Percentiles rank a stretch among this genome's conserved stretches.
Conservation (phyloP, 2,888 invertebrate genomes). For the Pilophorus perplexus region DNA sequence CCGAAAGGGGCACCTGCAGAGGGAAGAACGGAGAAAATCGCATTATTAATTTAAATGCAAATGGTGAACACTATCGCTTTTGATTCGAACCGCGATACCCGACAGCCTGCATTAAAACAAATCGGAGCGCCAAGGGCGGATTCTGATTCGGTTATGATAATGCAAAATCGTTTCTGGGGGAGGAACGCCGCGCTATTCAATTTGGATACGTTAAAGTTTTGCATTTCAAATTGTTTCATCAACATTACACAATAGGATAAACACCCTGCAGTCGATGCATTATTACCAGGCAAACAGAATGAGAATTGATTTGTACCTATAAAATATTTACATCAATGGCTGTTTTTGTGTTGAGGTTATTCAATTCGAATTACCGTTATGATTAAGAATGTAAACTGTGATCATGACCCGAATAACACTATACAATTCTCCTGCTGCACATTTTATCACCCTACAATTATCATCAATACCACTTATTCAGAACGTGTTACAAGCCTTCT, state of each 20-base stretch:
- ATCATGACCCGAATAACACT: too few species aligned
- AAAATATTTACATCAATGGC: too few species aligned
- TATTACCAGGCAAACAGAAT: too few species aligned
- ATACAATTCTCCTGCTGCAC: too few species aligned
- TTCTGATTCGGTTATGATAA: conserved; percentile 31
- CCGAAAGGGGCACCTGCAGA: neutral
- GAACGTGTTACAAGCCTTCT: too few species aligned
- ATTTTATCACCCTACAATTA: too few species aligned
- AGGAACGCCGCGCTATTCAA: conserved; percentile 5
- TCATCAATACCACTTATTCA: too few species aligned
- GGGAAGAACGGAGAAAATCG: neutral
- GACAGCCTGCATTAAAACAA: conserved; percentile 19
- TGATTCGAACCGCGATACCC: conserved; percentile 9
- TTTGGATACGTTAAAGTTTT: conserved; percentile 21
- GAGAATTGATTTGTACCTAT: too few species aligned
- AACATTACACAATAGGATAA: conserved; percentile 3
- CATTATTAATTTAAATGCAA: conserved; percentile 31
- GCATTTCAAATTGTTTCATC: conserved; percentile 11
- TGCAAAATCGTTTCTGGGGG: neutral
- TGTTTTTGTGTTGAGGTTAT: too few species aligned
- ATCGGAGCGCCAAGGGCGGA: conserved; percentile 9
- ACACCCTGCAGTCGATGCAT: neutral
- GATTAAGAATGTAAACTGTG: too few species aligned
- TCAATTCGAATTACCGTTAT: too few species aligned
- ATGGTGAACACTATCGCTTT: conserved; percentile 21